Conservation (phyloP, 2,888 invertebrate species). For the Plusia festucae region DNA sequence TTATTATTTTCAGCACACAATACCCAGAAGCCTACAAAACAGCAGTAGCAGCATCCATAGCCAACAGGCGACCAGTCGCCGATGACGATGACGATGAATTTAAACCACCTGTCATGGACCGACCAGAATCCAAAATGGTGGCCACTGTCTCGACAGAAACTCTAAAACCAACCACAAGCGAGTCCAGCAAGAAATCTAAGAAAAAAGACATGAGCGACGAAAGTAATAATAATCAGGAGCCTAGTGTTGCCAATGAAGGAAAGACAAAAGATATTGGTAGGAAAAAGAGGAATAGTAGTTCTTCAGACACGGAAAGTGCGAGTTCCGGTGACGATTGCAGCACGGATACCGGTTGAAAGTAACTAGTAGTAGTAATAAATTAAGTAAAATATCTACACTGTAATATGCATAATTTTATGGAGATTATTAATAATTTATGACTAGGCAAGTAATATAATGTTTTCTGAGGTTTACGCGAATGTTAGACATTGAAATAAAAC, state of each 20-base stretch:
- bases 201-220: slow-evolving; percentile 69
- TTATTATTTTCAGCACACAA: slow-evolving; percentile 83
- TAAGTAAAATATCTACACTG: not conserved
- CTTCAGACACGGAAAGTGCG: slow-evolving; percentile 90
- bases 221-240: slow-evolving; percentile 73
- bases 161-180: slow-evolving; percentile 79
- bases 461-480: too few relatives aligned
- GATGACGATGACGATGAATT: slow-evolving; percentile 81
- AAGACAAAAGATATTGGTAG: slow-evolving; percentile 61
- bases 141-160: slow-evolving; percentile 85
- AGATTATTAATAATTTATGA: not conserved
- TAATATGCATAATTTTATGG: not conserved
- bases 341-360: slow-evolving; percentile 88
- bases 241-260: slow-evolving; percentile 68
- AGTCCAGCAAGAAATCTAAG: slow-evolving; percentile 70
- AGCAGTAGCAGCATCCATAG: slow-evolving; percentile 87
- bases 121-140: slow-evolving; percentile 82
- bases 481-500: too few relatives aligned
- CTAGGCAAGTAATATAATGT: not conserved
- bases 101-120: slow-evolving; percentile 64
- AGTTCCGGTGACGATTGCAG: slow-evolving; percentile 91
- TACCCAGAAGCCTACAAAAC: slow-evolving; percentile 92
- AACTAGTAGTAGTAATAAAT: too few relatives aligned
- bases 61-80: slow-evolving; percentile 79
- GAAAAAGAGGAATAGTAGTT: slow-evolving; percentile 82